Base-by-base conservation (phyloP, 2,888 invertebrate species). In the Leptarthrus brevirostris region DNA sequence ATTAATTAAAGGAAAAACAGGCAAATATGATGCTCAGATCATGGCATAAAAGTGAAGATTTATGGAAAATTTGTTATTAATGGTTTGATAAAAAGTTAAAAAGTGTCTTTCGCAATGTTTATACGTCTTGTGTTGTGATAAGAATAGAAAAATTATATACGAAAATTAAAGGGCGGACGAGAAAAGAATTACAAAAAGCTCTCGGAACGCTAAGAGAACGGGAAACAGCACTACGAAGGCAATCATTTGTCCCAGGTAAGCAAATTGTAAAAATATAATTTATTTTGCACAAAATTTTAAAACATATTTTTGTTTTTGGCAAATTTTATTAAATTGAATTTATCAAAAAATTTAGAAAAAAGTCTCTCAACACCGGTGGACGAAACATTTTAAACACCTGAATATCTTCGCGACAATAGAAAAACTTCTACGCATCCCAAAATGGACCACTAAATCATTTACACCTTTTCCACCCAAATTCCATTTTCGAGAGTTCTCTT, bases 91-190 rank as follows among this genome's bases (percentile, higher is more conserved):
- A 10, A 44, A 47, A 47, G 47, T 30, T 5, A n/a, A 16, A 49
- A 47, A 34, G 16, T 16, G 30, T 10, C 47, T 12, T 47, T 18
- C 16, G 20, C 12, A 52, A 69, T 69, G 69, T 69, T 69, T 49
- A 4, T 14, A 8, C 6, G 30, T 26, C n/a, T 30, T 69, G 69
- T 69, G 69, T 69, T 69, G 69, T 69, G 69, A 69, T 69, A 69
- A 54, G n/a, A 5, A 52, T 34, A 10, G n/a, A 34, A 69, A 52
- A 52, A 14, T 16, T n/a, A 30, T 16, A 30, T 20, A 47, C 26
- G 16, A 52, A 52, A 26, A 69, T 34, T 22, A 16, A 52, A 69
- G 52, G 52, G 44, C 69, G 69, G 52, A 52, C 26, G 34, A 69
- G 34, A 52, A 69, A 52, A 30, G 2, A 69, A 52, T 20, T 4